These are phyloP conservation scores for Gobionotothen gibberifrons DNA, from an alignment of 2,797 vertebrate species.

Conservation along the genomic window DNA sequence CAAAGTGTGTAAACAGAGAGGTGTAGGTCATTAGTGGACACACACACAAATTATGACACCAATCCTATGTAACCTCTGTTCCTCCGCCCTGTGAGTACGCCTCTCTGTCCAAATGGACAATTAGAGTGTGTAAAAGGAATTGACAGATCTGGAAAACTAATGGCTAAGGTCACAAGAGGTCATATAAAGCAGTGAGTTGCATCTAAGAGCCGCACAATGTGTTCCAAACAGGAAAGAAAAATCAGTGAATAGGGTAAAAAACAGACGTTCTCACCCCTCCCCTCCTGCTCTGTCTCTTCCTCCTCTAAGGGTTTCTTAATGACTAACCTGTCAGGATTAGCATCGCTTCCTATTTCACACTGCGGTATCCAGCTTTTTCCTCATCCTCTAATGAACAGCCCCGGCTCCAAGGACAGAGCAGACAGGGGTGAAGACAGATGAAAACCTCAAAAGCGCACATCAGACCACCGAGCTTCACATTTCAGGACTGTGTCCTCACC, in stretches of 20 bases:
- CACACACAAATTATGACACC: not conserved
- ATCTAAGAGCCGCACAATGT: slow-evolving; percentile 19
- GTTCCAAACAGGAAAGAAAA: slow-evolving; percentile 30
- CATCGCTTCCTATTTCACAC: slow-evolving; percentile 76
- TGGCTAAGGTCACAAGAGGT: slow-evolving; percentile 21
- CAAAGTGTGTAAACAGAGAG: slow-evolving; percentile 1
- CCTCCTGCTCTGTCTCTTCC: slow-evolving; percentile 39
- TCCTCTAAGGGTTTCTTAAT: slow-evolving; percentile 72
- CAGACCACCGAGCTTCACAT: slow-evolving; percentile 61
- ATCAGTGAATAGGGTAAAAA: not conserved
- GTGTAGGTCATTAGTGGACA: not conserved
- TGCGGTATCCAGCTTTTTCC: slow-evolving; percentile 62
- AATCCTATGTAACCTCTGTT: slow-evolving; percentile 6
- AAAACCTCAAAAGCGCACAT: slow-evolving; percentile 57
- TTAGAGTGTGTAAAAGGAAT: slow-evolving; percentile 25
- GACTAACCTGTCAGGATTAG: slow-evolving; percentile 80
- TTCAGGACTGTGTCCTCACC: slow-evolving; percentile 54
- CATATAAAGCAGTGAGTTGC: slow-evolving; percentile 16
- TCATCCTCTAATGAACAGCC: slow-evolving; percentile 72
- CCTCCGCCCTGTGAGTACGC: not conserved
- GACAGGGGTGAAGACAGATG: slow-evolving; percentile 68
- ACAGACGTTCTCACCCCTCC: not conserved
- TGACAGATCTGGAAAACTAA: slow-evolving; percentile 11
- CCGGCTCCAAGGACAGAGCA: slow-evolving; percentile 68
- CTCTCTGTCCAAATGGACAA: slow-evolving; percentile 26